Evolutionary conservation across 1,140 invertebrate genomes (phyloP), one percentile per base, ranked within the genome.

Genomic region (Scylla paramamosain): DNA sequence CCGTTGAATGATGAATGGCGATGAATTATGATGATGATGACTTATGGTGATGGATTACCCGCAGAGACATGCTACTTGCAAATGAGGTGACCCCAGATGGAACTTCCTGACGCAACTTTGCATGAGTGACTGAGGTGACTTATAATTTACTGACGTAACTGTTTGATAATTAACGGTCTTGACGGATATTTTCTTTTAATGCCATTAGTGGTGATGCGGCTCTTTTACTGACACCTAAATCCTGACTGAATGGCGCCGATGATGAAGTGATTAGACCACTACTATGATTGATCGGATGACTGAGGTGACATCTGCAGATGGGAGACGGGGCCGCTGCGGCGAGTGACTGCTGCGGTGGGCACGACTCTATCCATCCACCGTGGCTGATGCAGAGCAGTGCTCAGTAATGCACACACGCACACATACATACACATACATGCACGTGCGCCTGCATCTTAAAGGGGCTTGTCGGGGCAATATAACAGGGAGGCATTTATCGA

Each of bases 1-100:
- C 67, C 67, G 67, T 77, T 77, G 67, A 77, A 77, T 77, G 67
- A 77, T 77, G 67, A 77, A 77, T 77, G 25, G 67, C n/a, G 67
- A 77, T 77, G 67, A 77, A 77, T 77, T 77, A 77, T 77, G 67
- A 77, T 77, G 67, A 77, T 77, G 67, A 77, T 77, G 67, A 77
- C 67, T 77, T 77, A 77, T 77, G 67, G 67, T 77, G 67, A 77
- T 77, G 67, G n/a, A 77, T n/a, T 25, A 77, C 67, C 67, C 67
- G 67, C 67, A 77, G 20, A 77, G 67, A 77, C 67, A 77, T 77
- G 67, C 67, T 77, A 77, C 67, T n/a, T 77, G 67, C 6, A 77
- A 20, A 77, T 77, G 67, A 77, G 67, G 67, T n/a, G 67, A 77
- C 20, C 67, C 67, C 67, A 77, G 67, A 77, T n/a, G 67, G n/a